These are phyloP conservation scores for Clinocottus analis DNA, from an alignment of 2,113 vertebrate species.

Conservation along the genomic window DNA sequence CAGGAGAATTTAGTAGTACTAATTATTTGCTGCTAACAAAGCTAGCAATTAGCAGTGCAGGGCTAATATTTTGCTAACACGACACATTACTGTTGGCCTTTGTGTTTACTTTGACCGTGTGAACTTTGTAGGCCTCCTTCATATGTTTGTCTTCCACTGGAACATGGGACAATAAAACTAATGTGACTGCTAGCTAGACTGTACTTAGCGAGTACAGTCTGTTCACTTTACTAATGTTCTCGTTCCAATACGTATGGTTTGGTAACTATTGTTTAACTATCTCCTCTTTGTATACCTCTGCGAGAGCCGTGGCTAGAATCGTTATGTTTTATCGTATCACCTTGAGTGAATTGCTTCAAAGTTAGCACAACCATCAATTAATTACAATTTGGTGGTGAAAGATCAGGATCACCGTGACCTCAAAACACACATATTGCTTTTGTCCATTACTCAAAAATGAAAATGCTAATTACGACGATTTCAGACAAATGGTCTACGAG, in stretches of 20 bases:
- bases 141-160: not conserved
- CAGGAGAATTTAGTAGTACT: not conserved
- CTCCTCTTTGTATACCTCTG: not conserved
- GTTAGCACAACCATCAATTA: too few relatives aligned
- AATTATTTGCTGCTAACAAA: not conserved
- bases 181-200: not conserved
- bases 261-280: not conserved
- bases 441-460: too few relatives aligned
- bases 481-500: too few relatives aligned
- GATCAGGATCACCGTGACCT: too few relatives aligned
- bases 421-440: too few relatives aligned
- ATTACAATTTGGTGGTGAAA: too few relatives aligned
- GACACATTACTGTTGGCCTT: not conserved
- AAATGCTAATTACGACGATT: too few relatives aligned
- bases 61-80: not conserved
- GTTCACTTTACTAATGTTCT: not conserved
- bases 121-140: not conserved
- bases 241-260: not conserved
- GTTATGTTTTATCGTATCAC: too few relatives aligned
- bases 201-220: too few relatives aligned
- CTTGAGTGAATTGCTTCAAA: too few relatives aligned
- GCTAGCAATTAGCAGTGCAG: not conserved
- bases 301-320: too few relatives aligned
- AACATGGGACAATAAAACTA: not conserved
- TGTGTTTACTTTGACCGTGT: not conserved